Conservation (phyloP, 2,113 vertebrate species). For the Scomber japonicus region DNA sequence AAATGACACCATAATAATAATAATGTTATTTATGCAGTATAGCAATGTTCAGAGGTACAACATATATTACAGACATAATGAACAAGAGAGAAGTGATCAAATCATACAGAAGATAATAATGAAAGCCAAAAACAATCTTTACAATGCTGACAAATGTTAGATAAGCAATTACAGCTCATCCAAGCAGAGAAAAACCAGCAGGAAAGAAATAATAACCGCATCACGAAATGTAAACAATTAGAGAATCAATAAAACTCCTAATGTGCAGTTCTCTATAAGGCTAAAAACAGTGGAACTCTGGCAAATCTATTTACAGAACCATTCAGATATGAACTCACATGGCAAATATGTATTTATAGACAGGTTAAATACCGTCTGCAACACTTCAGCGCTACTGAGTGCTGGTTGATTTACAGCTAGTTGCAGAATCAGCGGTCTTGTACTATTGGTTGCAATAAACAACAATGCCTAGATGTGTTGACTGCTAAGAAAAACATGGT, state of each 20-base stretch:
- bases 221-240: background rate
- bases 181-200: too few relatives aligned
- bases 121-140: background rate
- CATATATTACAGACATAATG: background rate
- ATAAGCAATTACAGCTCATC: too few relatives aligned
- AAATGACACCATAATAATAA: conserved; percentile 7
- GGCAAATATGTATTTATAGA: too few relatives aligned
- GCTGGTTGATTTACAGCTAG: background rate
- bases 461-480: background rate
- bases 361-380: too few relatives aligned
- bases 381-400: background rate
- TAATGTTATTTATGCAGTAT: background rate
- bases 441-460: background rate
- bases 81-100: background rate
- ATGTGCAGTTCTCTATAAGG: background rate
- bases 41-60: background rate
- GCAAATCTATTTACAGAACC: too few relatives aligned
- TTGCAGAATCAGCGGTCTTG: background rate
- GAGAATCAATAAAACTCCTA: background rate
- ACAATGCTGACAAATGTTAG: too few relatives aligned
- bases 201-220: background rate
- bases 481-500: background rate
- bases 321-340: too few relatives aligned
- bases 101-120: conserved; percentile 1
- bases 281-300: background rate